A percentile compares a stretch with the other conserved stretches of the same genome.
Conservation (phyloP, 2,888 invertebrate species). For the Tinea trinotella region DNA sequence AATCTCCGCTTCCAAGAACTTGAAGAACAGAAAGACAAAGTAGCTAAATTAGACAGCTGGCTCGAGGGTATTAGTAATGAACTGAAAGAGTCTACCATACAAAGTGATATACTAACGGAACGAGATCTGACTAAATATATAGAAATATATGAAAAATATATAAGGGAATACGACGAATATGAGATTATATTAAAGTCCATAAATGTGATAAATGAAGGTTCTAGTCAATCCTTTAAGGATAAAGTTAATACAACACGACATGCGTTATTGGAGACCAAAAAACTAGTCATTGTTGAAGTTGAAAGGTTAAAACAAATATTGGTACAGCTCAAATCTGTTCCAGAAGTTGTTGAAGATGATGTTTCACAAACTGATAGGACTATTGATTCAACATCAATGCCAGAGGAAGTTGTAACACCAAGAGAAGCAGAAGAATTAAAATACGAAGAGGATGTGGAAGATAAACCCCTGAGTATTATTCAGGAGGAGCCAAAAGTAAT, state of each 20-base stretch:
- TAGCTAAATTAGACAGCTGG: slow-evolving; percentile 62
- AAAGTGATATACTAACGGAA: slow-evolving; percentile 46
- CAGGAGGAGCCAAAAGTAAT: slow-evolving; percentile 21
- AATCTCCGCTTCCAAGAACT: slow-evolving; percentile 50
- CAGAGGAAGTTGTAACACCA: slow-evolving; percentile 72
- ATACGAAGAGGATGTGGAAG: slow-evolving; percentile 27
- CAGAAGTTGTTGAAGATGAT: slow-evolving; percentile 57
- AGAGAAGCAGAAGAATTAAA: slow-evolving; percentile 30
- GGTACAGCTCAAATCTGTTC: slow-evolving; percentile 42
- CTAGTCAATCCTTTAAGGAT: slow-evolving; percentile 66
- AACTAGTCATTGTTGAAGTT: slow-evolving; percentile 74
- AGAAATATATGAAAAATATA: slow-evolving; percentile 60
- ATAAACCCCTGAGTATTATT: slow-evolving; percentile 18
- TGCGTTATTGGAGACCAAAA: slow-evolving; percentile 74
- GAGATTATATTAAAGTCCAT: slow-evolving; percentile 56
- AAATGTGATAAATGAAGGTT: slow-evolving; percentile 58
- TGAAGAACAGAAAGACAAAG: slow-evolving; percentile 51
- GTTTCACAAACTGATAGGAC: slow-evolving; percentile 74
- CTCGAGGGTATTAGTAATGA: slow-evolving; percentile 63
- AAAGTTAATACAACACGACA: slow-evolving; percentile 71
- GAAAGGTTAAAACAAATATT: slow-evolving; percentile 66
- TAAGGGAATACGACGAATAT: slow-evolving; percentile 60
- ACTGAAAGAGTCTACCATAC: slow-evolving; percentile 55
- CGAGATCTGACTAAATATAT: slow-evolving; percentile 58
- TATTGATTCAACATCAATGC: slow-evolving; percentile 80